A percentile compares a stretch with the other conserved stretches of the same genome.
These are phyloP conservation scores for Pygoscelis antarcticus DNA, from an alignment of 2,113 vertebrate species.

Conservation along the genomic window DNA sequence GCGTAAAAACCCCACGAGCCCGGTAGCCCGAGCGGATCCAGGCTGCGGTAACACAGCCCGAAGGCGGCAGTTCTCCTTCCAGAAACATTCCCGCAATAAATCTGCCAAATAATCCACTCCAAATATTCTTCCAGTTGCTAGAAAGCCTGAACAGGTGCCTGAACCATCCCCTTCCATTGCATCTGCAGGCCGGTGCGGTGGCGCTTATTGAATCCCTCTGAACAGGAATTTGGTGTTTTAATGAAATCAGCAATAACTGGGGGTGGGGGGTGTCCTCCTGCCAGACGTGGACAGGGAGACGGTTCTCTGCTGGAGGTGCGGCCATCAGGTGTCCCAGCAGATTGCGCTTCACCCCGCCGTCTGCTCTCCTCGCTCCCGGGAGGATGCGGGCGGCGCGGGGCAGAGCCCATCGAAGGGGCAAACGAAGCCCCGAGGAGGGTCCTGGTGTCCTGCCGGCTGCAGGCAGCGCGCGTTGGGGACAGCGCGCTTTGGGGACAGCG, in stretches of 20 bases:
- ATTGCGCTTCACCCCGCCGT: not conserved
- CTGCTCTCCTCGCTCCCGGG: not conserved
- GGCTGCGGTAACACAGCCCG: not conserved
- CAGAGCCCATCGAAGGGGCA: not conserved
- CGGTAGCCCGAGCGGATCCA: not conserved
- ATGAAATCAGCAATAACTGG: too few relatives aligned
- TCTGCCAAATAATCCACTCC: not conserved
- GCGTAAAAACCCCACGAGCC: not conserved
- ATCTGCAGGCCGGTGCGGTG: fast-evolving
- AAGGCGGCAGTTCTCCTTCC: not conserved
- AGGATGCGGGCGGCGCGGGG: not conserved
- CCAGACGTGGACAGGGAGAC: not conserved
- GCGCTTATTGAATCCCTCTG: not conserved
- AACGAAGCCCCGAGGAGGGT: not conserved
- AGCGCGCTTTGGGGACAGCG: not conserved
- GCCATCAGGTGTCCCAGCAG: not conserved
- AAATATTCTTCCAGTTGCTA: not conserved
- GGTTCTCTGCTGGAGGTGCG: not conserved
- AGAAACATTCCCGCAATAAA: fast-evolving
- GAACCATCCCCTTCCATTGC: too few relatives aligned
- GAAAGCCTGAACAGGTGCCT: not conserved
- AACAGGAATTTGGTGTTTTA: not conserved
- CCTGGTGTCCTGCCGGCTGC: not conserved
- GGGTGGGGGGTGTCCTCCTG: not conserved
- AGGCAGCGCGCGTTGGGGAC: not conserved